Conservation (phyloP, 1,140 invertebrate species). For the Cylas formicarius region DNA sequence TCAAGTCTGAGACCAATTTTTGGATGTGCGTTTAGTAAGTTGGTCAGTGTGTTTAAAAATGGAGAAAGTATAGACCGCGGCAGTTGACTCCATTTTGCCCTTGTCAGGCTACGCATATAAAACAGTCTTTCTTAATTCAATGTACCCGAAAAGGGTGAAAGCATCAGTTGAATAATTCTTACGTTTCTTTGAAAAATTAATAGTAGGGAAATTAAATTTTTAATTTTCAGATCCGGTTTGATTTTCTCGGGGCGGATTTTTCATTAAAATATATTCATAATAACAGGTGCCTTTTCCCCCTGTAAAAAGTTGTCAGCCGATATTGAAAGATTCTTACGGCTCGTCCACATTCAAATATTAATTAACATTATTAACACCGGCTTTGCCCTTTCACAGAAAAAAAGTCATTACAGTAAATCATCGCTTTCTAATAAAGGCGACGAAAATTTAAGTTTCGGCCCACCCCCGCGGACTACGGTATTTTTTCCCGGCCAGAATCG, state of each 20-base stretch:
- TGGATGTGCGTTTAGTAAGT: too few species aligned
- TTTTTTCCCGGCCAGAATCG: not conserved
- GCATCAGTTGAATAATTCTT: conserved; percentile 1
- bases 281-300: conserved; percentile 24
- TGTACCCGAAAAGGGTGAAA: too few species aligned
- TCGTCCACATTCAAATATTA: conserved; percentile 39
- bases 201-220: conserved; percentile 19
- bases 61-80: too few species aligned
- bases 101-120: too few species aligned
- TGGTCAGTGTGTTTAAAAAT: too few species aligned
- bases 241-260: conserved; percentile 12
- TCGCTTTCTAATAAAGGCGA: conserved; percentile 38
- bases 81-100: too few species aligned
- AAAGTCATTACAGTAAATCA: conserved; percentile 43
- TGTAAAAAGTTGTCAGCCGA: conserved; percentile 27
- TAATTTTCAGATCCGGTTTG: conserved; percentile 15
- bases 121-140: too few species aligned
- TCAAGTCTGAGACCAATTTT: too few species aligned
- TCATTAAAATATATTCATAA: conserved; percentile 27
- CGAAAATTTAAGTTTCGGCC: conserved; percentile 7
- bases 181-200: conserved; percentile 18
- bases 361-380: conserved; percentile 42
- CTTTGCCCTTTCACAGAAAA: conserved; percentile 34
- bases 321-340: conserved; percentile 24
- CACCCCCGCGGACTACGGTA: not conserved